Conservation (phyloP, 2,113 vertebrate species). For the Cnemophilus loriae region DNA sequence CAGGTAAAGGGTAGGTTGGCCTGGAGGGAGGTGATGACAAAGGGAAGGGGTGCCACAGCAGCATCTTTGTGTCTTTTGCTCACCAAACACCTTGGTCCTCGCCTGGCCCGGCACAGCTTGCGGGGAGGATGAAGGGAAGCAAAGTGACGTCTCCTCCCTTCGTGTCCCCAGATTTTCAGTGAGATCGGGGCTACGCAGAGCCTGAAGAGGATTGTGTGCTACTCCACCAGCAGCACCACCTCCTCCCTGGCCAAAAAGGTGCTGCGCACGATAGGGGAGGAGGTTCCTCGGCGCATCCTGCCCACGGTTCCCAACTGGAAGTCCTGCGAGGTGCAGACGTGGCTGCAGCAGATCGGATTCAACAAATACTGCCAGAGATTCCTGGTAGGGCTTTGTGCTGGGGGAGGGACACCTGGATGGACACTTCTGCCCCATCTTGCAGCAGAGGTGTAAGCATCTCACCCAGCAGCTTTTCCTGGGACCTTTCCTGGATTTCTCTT, state of each 20-base stretch:
- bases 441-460: neutral
- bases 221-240: constrained; percentile 86
- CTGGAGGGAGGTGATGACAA: neutral
- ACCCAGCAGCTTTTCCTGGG: neutral
- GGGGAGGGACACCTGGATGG: neutral
- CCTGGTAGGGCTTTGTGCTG: constrained; percentile 69
- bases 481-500: neutral
- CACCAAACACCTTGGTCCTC: neutral
- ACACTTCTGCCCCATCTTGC: neutral
- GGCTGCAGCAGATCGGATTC: constrained; percentile 96
- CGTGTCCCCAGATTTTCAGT: constrained; percentile 83
- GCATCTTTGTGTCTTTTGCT: neutral
- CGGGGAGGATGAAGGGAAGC: neutral
- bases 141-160: neutral
- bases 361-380: constrained; percentile 82
- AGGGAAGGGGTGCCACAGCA: neutral
- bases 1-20: constrained; percentile 76
- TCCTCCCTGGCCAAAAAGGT: constrained; percentile 86
- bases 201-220: constrained; percentile 91
- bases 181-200: constrained; percentile 94
- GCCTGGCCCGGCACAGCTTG: accelerated
- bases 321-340: constrained; percentile 86
- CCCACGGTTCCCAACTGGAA: constrained; percentile 95
- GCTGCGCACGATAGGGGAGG: constrained; percentile 84
- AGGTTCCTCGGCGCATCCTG: constrained; percentile 85